These are phyloP conservation scores for Pygmarrhopalites habei DNA, from an alignment of 1,140 invertebrate genomes.

Conservation along the genomic window DNA sequence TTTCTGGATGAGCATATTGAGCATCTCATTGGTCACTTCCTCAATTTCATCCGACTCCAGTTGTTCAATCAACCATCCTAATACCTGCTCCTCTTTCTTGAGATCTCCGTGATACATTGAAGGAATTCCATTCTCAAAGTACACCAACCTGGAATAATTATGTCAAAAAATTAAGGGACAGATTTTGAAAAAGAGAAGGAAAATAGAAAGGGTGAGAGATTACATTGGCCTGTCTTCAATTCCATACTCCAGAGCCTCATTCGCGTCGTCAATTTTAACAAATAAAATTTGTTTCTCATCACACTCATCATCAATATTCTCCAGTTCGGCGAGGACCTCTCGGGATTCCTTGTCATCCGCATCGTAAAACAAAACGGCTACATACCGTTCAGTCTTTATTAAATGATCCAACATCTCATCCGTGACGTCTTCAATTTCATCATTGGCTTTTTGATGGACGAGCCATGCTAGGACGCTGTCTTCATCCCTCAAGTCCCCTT, in stretches of 20 bases:
- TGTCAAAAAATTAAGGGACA: no score
- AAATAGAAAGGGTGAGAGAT: no score
- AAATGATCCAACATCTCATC: slow-evolving; percentile 87
- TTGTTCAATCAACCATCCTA: slow-evolving; percentile 79
- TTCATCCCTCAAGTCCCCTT: slow-evolving; percentile 86
- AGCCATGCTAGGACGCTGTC: slow-evolving; percentile 80
- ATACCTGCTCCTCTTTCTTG: slow-evolving; percentile 45
- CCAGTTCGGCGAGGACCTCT: slow-evolving; percentile 76
- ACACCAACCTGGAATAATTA: slow-evolving; percentile 58
- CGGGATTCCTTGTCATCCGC: slow-evolving; percentile 82
- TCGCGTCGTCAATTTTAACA: slow-evolving; percentile 85
- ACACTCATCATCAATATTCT: slow-evolving; percentile 92
- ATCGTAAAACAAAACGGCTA: slow-evolving; percentile 88
- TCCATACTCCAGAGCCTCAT: slow-evolving; percentile 82
- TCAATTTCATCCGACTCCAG: slow-evolving; percentile 84
- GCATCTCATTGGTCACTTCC: slow-evolving; percentile 88
- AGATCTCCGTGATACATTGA: slow-evolving; percentile 63
- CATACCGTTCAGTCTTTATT: slow-evolving; percentile 76
- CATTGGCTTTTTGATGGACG: slow-evolving; percentile 42
- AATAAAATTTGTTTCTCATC: slow-evolving; percentile 66
- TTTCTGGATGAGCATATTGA: slow-evolving; percentile 82
- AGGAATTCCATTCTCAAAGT: slow-evolving; percentile 85
- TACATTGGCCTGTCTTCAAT: slow-evolving; percentile 74
- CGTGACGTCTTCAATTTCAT: slow-evolving; percentile 91
- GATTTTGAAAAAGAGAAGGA: no score